These are phyloP conservation scores for Heliconius eleuchia DNA, from an alignment of 1,140 invertebrate genomes.

Conservation along the genomic window DNA sequence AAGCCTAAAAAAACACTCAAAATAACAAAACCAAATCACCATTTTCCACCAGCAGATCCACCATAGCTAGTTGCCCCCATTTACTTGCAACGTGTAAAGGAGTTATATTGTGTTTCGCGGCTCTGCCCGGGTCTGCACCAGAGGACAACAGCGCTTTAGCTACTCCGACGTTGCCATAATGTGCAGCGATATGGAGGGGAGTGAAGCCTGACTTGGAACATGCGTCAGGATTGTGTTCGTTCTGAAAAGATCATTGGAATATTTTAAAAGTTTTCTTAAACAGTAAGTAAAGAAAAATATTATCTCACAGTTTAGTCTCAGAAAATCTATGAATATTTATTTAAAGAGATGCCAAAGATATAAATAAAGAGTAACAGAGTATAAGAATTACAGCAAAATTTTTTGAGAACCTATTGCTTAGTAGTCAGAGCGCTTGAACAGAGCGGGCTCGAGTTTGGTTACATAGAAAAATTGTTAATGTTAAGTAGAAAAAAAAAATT, in stretches of 20 bases:
- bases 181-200: constrained; percentile 98
- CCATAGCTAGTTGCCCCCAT: constrained; percentile 98
- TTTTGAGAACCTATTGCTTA: too few species aligned
- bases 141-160: constrained; percentile 94
- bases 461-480: too few species aligned
- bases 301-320: too few species aligned
- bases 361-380: too few species aligned
- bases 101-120: constrained; percentile 97
- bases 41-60: constrained; percentile 84
- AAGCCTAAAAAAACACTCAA: background rate
- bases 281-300: too few species aligned
- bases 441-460: too few species aligned
- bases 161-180: constrained; percentile 99
- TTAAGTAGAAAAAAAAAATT: too few species aligned
- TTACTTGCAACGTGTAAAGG: constrained; percentile 97
- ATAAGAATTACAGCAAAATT: too few species aligned
- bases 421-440: too few species aligned
- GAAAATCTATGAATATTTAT: too few species aligned
- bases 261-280: too few species aligned
- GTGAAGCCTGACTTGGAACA: constrained; percentile 99
- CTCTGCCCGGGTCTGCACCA: constrained; percentile 97
- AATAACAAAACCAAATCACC: constrained; percentile 46
- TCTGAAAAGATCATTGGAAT: constrained; percentile 77
- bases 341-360: too few species aligned
- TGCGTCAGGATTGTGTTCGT: constrained; percentile 97